These are phyloP conservation scores for Hymenopus coronatus DNA, from an alignment of 2,888 invertebrate species.

Conservation along the genomic window DNA sequence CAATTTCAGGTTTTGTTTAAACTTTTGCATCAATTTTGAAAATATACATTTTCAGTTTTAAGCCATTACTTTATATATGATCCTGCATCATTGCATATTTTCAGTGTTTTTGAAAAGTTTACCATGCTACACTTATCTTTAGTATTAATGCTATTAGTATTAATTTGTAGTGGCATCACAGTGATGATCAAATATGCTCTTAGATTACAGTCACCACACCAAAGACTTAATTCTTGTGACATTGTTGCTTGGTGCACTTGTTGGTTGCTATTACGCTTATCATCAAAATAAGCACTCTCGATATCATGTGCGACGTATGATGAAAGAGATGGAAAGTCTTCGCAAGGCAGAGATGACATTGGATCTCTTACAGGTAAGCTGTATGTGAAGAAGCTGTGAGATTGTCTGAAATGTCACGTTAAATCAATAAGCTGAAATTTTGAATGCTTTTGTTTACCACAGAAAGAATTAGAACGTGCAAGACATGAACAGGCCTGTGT, in stretches of 20 bases:
- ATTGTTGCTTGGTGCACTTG: conserved; percentile 76
- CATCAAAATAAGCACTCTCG: conserved; percentile 87
- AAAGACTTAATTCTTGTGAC: conserved; percentile 89
- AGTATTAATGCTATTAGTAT: not conserved
- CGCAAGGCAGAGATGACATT: conserved; percentile 86
- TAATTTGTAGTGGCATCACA: no score
- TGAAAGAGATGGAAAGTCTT: conserved; percentile 89
- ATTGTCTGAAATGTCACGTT: not conserved
- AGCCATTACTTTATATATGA: no score
- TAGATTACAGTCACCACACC: conserved; percentile 75
- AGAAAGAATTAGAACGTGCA: conserved; percentile 74
- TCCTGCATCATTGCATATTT: no score
- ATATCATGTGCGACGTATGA: conserved; percentile 84
- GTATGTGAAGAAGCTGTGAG: not conserved
- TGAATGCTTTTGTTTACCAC: conserved; percentile 25
- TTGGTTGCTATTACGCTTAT: conserved; percentile 89
- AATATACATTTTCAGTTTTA: no score
- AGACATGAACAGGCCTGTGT: conserved; percentile 80
- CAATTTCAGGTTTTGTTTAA: no score
- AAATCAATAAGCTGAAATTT: not conserved
- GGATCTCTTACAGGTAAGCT: conserved; percentile 69
- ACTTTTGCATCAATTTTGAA: no score
- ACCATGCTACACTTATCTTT: not conserved
- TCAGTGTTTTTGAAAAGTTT: no score
- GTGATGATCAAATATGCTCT: conserved; percentile 29